These are phyloP conservation scores for Margarornis squamiger DNA, from an alignment of 2,797 vertebrate genomes.

Conservation along the genomic window DNA sequence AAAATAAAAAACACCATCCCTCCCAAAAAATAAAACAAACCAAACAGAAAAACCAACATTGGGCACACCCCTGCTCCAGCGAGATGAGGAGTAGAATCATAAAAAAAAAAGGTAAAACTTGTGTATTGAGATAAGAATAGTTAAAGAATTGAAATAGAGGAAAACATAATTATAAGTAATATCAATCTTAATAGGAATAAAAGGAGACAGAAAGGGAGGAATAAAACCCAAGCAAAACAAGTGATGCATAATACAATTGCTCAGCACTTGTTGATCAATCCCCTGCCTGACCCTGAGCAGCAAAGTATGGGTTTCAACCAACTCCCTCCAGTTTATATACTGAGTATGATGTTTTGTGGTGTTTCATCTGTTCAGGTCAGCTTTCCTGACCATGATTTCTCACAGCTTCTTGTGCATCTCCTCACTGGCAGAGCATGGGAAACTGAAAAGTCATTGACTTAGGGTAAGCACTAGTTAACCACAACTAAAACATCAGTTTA, in stretches of 20 bases:
- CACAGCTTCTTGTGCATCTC: not conserved
- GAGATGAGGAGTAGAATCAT: no score
- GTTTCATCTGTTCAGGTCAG: fast-evolving
- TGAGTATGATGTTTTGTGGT: fast-evolving
- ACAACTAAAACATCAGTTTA: not conserved
- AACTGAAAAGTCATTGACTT: not conserved
- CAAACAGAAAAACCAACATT: fast-evolving
- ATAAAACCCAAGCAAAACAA: not conserved
- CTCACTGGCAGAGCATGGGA: not conserved
- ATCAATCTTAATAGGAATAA: not conserved
- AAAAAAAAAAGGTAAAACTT: no score
- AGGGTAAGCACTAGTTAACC: not conserved
- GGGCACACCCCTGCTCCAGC: fast-evolving
- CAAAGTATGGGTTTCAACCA: not conserved
- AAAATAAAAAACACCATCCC: not conserved
- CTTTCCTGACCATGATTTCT: not conserved
- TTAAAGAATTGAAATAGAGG: not conserved
- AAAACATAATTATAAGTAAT: not conserved
- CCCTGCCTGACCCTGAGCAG: not conserved
- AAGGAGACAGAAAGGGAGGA: not conserved
- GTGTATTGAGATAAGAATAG: not conserved
- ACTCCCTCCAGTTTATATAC: not conserved
- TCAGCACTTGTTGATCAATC: not conserved
- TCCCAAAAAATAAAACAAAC: not conserved
- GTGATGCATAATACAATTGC: no score